Evolutionary conservation across 2,797 vertebrate species (phyloP).

Genomic region (Sebastes trivittatus): DNA sequence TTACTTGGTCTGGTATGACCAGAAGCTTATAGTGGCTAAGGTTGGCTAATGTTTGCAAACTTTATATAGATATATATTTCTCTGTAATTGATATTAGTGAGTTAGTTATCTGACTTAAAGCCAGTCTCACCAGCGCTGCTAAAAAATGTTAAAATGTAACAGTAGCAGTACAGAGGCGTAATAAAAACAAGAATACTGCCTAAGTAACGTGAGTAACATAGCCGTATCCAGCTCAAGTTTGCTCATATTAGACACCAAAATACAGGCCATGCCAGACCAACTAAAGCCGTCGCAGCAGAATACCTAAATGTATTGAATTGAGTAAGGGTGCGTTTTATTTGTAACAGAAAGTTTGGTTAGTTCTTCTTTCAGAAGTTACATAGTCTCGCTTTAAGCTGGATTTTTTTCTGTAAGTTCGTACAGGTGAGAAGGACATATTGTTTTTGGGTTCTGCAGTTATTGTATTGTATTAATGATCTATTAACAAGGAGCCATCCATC

Average conservation of each 20-base stretch:
- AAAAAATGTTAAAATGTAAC: neutral
- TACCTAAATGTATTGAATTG: neutral
- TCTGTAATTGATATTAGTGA: neutral
- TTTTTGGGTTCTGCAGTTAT: neutral
- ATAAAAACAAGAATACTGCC: neutral
- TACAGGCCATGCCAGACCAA: no score
- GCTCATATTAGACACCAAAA: neutral
- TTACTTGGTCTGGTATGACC: neutral
- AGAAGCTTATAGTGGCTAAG: neutral
- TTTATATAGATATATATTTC: neutral
- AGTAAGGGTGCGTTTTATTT: neutral
- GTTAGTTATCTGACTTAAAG: neutral
- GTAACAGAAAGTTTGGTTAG: neutral
- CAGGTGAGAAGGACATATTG: neutral
- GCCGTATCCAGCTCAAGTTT: neutral
- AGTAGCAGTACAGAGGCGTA: neutral
- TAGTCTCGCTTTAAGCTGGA: neutral
- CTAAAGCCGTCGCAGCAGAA: no score
- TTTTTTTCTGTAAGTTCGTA: neutral
- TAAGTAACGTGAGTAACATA: neutral
- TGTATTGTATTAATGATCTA: neutral
- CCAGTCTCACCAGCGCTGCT: no score
- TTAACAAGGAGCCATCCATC: constrained; percentile 3
- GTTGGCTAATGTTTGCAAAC: neutral
- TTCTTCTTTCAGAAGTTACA: neutral